phyloP scores from a whole-genome alignment of 2,797 vertebrate species.

The Molossus molossus region DNA sequence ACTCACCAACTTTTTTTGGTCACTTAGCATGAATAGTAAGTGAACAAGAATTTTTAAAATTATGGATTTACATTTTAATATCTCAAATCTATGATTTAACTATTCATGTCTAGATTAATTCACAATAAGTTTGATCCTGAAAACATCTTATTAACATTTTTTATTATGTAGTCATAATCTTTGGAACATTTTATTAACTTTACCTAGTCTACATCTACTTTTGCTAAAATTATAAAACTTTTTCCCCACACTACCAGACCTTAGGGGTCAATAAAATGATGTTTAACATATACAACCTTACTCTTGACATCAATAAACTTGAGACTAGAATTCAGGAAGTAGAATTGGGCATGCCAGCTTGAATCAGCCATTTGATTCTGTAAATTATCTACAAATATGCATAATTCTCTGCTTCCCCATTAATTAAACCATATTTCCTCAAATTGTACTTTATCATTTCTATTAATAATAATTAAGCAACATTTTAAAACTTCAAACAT shows the following conservation, averaged over 20 bases:
- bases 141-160: neutral
- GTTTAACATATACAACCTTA: slow-evolving; percentile 17
- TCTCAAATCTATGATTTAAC: slow-evolving; percentile 7
- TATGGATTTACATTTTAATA: neutral
- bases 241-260: neutral
- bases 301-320: neutral
- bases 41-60: neutral
- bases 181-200: slow-evolving; percentile 47
- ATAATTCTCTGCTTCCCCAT: neutral
- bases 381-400: neutral
- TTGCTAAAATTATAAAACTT: slow-evolving; percentile 22
- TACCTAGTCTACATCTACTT: neutral
- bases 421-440: neutral
- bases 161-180: neutral
- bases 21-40: neutral
- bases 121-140: neutral
- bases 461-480: neutral
- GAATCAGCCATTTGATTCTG: neutral
- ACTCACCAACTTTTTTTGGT: neutral
- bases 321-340: neutral
- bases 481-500: neutral
- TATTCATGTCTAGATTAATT: neutral
- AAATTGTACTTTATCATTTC: neutral
- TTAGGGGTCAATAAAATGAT: neutral
- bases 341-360: neutral